Conservation (phyloP, 2,797 vertebrate species). For the Falco concolor region DNA sequence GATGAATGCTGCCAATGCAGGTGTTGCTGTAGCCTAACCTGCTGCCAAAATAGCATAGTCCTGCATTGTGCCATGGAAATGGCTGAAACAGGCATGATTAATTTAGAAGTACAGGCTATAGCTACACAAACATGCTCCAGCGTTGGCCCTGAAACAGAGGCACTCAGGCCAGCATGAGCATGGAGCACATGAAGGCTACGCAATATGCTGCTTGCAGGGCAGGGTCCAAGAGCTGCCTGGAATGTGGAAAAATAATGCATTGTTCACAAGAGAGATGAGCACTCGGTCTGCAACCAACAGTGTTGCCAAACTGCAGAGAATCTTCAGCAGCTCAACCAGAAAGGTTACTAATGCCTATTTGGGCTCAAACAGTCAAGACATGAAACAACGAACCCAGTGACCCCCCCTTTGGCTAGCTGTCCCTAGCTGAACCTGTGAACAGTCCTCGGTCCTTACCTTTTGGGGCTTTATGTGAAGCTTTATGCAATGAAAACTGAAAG, state of each 20-base stretch:
- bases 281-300: neutral
- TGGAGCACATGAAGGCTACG: neutral
- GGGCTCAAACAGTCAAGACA: neutral
- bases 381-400: too few relatives aligned
- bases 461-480: neutral
- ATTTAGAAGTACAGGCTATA: rapidly evolving
- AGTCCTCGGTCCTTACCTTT: neutral
- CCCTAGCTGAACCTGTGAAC: too few relatives aligned
- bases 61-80: neutral
- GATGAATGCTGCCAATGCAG: neutral
- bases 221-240: neutral
- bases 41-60: neutral
- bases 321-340: neutral
- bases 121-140: neutral
- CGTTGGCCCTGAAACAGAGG: neutral
- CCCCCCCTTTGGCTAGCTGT: too few relatives aligned
- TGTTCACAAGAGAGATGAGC: neutral
- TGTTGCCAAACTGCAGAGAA: neutral
- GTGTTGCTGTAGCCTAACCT: neutral
- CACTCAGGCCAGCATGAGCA: neutral
- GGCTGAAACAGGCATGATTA: neutral
- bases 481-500: neutral
- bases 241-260: neutral
- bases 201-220: neutral
- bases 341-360: rapidly evolving